Conservation (phyloP, 2,797 vertebrate species). For the Peromyscus eremicus region DNA sequence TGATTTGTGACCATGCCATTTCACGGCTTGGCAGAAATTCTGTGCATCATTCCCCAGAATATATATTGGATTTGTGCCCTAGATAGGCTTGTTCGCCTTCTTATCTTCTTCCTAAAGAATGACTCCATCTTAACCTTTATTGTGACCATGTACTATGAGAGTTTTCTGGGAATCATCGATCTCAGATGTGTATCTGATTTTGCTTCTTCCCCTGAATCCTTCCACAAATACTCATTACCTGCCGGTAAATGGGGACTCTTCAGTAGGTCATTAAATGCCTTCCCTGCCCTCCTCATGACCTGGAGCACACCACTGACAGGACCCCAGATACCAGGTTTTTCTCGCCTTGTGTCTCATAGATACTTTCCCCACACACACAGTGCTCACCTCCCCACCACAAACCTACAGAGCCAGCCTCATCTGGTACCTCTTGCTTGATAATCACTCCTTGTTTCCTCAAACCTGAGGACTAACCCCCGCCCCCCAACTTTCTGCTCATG, state of each 20-base stretch:
- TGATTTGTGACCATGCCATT: not conserved
- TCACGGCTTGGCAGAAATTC: slow-evolving; percentile 15
- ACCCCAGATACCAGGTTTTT: not conserved
- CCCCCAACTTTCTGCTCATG: not conserved
- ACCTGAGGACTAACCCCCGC: not conserved
- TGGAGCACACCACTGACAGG: not conserved
- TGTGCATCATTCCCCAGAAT: not conserved
- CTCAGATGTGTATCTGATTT: not conserved
- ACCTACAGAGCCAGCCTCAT: not conserved
- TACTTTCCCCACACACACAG: not conserved
- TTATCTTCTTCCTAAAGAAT: slow-evolving; percentile 30
- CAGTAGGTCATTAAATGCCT: not conserved
- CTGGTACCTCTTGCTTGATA: not conserved
- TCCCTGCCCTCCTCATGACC: not conserved
- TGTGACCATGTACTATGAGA: not conserved
- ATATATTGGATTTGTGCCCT: not conserved
- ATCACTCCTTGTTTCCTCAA: not conserved
- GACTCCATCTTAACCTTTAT: not conserved
- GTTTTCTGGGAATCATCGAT: not conserved
- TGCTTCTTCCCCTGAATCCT: not conserved
- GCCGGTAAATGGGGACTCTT: not conserved
- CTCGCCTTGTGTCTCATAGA: not conserved
- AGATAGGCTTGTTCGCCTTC: not conserved
- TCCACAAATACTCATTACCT: not conserved
- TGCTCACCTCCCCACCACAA: not conserved